These are phyloP conservation scores for Ectobius pallidus DNA, from an alignment of 2,888 invertebrate genomes.

Conservation along the genomic window DNA sequence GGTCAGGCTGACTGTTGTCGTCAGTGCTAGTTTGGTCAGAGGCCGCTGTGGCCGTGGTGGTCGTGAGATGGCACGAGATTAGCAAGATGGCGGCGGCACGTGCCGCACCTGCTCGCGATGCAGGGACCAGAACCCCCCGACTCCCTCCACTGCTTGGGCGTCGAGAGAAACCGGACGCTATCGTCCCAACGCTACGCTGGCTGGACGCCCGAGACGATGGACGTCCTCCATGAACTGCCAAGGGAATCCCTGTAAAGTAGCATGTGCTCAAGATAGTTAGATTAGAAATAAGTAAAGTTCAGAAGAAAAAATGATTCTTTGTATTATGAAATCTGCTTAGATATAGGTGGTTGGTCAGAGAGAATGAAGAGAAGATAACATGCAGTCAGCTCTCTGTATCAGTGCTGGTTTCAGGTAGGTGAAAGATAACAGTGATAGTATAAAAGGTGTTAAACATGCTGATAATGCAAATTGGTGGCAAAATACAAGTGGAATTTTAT, in stretches of 20 bases:
- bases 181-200: constrained; percentile 63
- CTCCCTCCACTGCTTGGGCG: constrained; percentile 64
- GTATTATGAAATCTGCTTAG: too few species aligned
- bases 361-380: too few species aligned
- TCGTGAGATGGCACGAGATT: constrained; percentile 81
- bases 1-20: constrained; percentile 30
- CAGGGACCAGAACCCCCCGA: constrained; percentile 74
- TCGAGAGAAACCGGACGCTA: constrained; percentile 59
- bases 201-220: constrained; percentile 63
- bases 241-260: constrained; percentile 61
- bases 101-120: constrained; percentile 92
- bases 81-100: constrained; percentile 93
- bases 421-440: too few species aligned
- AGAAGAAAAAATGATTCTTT: too few species aligned
- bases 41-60: constrained; percentile 39
- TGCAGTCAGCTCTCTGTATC: too few species aligned
- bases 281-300: neutral
- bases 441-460: too few species aligned
- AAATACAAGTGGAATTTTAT: too few species aligned
- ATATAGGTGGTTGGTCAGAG: too few species aligned
- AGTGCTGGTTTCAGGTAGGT: too few species aligned
- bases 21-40: constrained; percentile 30
- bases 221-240: constrained; percentile 66
- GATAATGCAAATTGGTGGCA: too few species aligned
- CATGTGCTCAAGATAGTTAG: neutral